These are phyloP conservation scores for Macropis europaea DNA, from an alignment of 2,888 invertebrate genomes.

Conservation along the genomic window DNA sequence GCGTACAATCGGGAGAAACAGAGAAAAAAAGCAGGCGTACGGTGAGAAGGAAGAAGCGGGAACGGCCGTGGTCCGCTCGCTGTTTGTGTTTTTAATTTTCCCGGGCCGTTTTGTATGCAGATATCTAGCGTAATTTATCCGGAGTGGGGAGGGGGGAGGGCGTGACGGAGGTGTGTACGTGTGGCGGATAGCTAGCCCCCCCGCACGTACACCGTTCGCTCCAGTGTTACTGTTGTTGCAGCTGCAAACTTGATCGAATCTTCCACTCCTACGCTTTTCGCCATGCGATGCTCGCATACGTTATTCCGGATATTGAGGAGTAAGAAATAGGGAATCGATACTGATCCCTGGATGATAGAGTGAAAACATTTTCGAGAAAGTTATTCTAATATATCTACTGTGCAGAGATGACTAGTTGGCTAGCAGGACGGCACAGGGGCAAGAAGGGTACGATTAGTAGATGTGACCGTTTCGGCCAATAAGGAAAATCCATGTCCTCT, in stretches of 20 bases:
- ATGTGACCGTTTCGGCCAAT: too few species aligned
- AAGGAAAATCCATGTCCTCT: too few species aligned
- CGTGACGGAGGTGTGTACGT: conserved; percentile 58
- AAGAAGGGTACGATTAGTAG: too few species aligned
- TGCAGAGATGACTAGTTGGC: too few species aligned
- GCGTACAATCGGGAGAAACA: neutral
- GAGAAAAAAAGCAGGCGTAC: neutral
- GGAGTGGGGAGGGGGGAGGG: conserved; percentile 34
- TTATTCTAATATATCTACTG: too few species aligned
- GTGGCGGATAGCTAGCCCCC: conserved; percentile 67
- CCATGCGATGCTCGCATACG: neutral
- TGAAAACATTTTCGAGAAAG: too few species aligned
- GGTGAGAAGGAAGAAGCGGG: conserved; percentile 1
- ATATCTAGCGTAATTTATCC: conserved; percentile 73
- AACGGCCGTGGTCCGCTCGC: conserved; percentile 31
- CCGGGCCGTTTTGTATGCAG: conserved; percentile 71
- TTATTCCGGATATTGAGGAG: too few species aligned
- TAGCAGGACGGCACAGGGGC: too few species aligned
- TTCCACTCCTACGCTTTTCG: conserved; percentile 28
- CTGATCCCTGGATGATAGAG: too few species aligned
- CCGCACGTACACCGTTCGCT: conserved; percentile 29
- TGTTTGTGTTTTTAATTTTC: conserved; percentile 74
- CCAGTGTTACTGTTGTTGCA: conserved; percentile 35
- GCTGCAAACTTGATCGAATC: conserved; percentile 59
- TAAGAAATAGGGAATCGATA: conserved; percentile 11